Percentiles rank a stretch among this genome's conserved stretches.
phyloP scores from a whole-genome alignment of 37 sponge, comb jelly and placozoan species.

The Hexactinellida sp. region DNA sequence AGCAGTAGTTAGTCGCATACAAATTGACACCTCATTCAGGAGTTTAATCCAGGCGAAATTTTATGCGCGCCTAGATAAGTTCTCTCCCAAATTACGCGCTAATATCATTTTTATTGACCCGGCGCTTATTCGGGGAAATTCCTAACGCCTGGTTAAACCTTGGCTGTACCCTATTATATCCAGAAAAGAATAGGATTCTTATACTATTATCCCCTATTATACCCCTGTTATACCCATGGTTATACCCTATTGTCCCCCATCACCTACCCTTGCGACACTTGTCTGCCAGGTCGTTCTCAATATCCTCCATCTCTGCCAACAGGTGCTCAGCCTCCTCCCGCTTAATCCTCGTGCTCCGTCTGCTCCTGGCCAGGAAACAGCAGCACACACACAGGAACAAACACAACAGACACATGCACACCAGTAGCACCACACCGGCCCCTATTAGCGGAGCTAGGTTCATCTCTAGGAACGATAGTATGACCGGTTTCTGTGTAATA shows the following conservation, averaged over 20 bases:
- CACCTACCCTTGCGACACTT: conserved; percentile 89
- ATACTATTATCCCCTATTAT: too few relatives aligned
- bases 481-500: not conserved
- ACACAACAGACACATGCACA: conserved; percentile 14
- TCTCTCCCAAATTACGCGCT: too few relatives aligned
- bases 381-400: not conserved
- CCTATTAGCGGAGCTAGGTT: not conserved
- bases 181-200: too few relatives aligned
- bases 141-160: too few relatives aligned
- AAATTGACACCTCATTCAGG: too few relatives aligned
- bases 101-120: too few relatives aligned
- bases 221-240: too few relatives aligned
- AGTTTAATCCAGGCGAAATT: too few relatives aligned
- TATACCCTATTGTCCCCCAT: too few relatives aligned
- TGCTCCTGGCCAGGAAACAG: not conserved
- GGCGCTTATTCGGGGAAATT: too few relatives aligned
- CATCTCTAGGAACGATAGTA: not conserved
- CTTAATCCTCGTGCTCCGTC: conserved; percentile 26
- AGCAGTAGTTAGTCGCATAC: not conserved
- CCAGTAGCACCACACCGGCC: not conserved
- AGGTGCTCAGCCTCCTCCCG: conserved; percentile 39
- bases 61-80: too few relatives aligned
- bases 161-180: too few relatives aligned
- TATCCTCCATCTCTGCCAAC: conserved; percentile 65
- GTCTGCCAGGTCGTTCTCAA: conserved; percentile 81